Percentiles rank a stretch among this genome's conserved stretches.
Conservation (phyloP, 2,797 vertebrate genomes). For the Pteropus rufus region DNA sequence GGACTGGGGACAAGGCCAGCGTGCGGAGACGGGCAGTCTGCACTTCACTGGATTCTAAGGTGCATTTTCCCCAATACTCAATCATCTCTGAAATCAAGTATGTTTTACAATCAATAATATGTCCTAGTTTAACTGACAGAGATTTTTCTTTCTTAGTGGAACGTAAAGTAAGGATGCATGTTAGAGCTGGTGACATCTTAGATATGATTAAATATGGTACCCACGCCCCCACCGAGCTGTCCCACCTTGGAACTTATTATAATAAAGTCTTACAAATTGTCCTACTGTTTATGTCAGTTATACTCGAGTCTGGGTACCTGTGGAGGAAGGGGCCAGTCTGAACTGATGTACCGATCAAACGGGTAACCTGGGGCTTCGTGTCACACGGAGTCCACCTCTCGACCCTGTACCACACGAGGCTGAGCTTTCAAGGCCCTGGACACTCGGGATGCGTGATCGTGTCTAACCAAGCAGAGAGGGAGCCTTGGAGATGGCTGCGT, state of each 20-base stretch:
- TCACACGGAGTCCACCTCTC: accelerated
- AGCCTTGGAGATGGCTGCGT: not conserved
- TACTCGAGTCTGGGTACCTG: not conserved
- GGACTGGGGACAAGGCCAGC: accelerated
- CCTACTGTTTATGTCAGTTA: not conserved
- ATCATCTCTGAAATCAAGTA: not conserved
- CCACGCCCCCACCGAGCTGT: no score
- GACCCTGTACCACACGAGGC: not conserved
- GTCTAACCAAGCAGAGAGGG: accelerated
- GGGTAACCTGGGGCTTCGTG: not conserved
- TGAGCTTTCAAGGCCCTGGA: not conserved
- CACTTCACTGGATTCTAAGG: not conserved
- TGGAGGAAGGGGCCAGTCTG: not conserved
- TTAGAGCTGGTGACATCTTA: not conserved
- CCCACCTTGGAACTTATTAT: not conserved
- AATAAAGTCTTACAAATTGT: not conserved
- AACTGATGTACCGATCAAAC: not conserved
- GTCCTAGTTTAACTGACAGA: not conserved
- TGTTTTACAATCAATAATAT: not conserved
- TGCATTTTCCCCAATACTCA: not conserved
- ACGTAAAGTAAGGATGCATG: not conserved
- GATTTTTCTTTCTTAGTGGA: not conserved
- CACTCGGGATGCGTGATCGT: accelerated
- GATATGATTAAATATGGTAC: not conserved
- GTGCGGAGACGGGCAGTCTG: not conserved